Evolutionary conservation across 1,140 invertebrate species (phyloP).

Genomic region (Augochlora pura): DNA sequence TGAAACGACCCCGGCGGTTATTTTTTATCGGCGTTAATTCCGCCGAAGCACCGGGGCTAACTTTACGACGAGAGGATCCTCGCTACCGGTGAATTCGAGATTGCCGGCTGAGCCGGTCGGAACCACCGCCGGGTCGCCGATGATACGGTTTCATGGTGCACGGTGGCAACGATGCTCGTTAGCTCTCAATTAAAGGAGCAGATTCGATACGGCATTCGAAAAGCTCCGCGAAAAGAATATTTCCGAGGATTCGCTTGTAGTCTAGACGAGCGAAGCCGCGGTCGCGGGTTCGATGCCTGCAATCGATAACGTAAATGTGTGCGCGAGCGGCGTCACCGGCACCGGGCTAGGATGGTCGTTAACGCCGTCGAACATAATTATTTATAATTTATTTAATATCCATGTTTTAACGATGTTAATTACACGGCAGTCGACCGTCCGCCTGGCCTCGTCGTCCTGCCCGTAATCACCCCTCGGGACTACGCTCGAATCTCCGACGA

Average conservation of each 20-base stretch:
- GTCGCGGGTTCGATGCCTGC: not conserved
- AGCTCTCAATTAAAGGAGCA: constrained; percentile 15
- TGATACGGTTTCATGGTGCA: constrained; percentile 9
- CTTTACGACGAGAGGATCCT: not conserved
- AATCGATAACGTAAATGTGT: constrained; percentile 39
- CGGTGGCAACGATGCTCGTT: constrained; percentile 28
- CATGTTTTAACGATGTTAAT: constrained; percentile 66
- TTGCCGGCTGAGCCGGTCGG: not conserved
- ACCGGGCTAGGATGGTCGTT: constrained; percentile 53
- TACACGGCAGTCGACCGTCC: constrained; percentile 17
- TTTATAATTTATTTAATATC: constrained; percentile 71
- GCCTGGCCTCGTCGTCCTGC: constrained; percentile 15
- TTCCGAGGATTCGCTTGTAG: not conserved
- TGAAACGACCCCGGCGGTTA: constrained; percentile 1
- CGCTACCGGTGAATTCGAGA: not conserved
- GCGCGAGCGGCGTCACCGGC: constrained; percentile 6
- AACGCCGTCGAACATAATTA: constrained; percentile 63
- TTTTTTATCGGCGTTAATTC: constrained; percentile 43
- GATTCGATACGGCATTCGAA: not conserved
- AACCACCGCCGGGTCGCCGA: not conserved
- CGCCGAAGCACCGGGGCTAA: not conserved
- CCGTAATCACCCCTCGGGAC: constrained; percentile 57
- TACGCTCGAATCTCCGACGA: constrained; percentile 14
- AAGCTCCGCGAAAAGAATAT: constrained; percentile 10
- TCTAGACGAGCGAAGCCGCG: not conserved